A percentile compares a stretch with the other conserved stretches of the same genome.
Evolutionary conservation across 2,113 vertebrate species (phyloP).

Genomic region (Puffinus mauretanicus): DNA sequence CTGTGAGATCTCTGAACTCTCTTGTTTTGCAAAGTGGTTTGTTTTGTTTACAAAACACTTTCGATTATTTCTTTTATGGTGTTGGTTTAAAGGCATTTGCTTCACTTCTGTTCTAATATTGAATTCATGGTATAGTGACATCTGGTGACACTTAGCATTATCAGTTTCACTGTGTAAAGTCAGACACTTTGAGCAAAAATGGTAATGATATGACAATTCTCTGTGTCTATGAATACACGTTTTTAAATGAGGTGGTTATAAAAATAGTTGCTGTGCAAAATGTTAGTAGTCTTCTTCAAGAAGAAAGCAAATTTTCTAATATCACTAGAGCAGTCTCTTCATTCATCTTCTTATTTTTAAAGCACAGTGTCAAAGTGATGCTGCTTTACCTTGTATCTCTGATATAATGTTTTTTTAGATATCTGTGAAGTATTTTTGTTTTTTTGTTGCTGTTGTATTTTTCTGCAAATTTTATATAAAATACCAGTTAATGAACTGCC

Average conservation of each 20-base stretch:
- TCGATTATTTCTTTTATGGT: slow-evolving; percentile 30
- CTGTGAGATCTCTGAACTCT: slow-evolving; percentile 75
- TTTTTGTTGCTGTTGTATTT: slow-evolving; percentile 67
- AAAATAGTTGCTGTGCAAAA: slow-evolving; percentile 85
- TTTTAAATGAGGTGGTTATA: slow-evolving; percentile 78
- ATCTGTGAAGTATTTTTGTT: slow-evolving; percentile 55
- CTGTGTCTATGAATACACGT: slow-evolving; percentile 62
- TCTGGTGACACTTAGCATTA: slow-evolving; percentile 63
- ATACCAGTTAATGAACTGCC: slow-evolving; percentile 64
- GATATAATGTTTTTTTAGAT: slow-evolving; percentile 63
- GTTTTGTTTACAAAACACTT: slow-evolving; percentile 60
- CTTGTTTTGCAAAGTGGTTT: slow-evolving; percentile 66
- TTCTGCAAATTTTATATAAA: slow-evolving; percentile 67
- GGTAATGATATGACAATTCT: slow-evolving; percentile 53
- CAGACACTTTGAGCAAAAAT: slow-evolving; percentile 65
- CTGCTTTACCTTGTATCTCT: slow-evolving; percentile 76
- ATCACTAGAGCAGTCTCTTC: slow-evolving; percentile 74
- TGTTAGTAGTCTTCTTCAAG: slow-evolving; percentile 84
- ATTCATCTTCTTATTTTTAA: slow-evolving; percentile 72
- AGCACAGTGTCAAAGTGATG: slow-evolving; percentile 75
- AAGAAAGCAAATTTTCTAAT: slow-evolving; percentile 82
- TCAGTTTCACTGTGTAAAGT: slow-evolving; percentile 66
- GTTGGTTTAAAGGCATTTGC: slow-evolving; percentile 62
- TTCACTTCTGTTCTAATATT: slow-evolving; percentile 56
- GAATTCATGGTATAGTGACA: slow-evolving; percentile 60